Conservation (phyloP, 2,113 vertebrate genomes). For the Anser cygnoides region DNA sequence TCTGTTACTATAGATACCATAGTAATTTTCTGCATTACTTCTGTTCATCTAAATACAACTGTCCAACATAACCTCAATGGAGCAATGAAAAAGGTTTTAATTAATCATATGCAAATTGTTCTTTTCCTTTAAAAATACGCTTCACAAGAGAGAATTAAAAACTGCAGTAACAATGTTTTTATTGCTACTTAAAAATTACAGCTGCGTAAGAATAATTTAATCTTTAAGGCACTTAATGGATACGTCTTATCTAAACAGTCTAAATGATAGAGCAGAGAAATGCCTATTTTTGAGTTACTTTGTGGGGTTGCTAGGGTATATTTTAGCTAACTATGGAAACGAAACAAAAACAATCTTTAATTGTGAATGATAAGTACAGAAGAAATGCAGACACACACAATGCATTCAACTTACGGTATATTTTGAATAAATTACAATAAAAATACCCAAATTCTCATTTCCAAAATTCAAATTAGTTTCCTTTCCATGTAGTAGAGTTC, state of each 20-base stretch:
- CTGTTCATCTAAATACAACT: constrained; percentile 65
- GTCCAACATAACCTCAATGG: constrained; percentile 68
- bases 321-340: constrained; percentile 1
- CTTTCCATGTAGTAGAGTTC: neutral
- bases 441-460: neutral
- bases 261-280: constrained; percentile 50
- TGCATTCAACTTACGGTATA: neutral
- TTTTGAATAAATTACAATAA: neutral
- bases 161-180: constrained; percentile 59
- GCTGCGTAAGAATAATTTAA: constrained; percentile 63
- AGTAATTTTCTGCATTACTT: constrained; percentile 62
- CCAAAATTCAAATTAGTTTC: neutral
- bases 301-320: constrained; percentile 14
- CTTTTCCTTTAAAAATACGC: constrained; percentile 65
- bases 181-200: constrained; percentile 67
- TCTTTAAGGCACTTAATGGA: constrained; percentile 53
- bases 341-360: neutral
- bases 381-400: neutral
- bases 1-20: constrained; percentile 71
- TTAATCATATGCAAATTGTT: constrained; percentile 73
- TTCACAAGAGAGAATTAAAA: constrained; percentile 58
- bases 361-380: neutral
- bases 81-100: constrained; percentile 68
- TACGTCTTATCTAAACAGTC: constrained; percentile 61
- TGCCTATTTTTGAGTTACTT: constrained; percentile 22